Conservation (phyloP, 2,113 vertebrate genomes). For the Tor tambroides region DNA sequence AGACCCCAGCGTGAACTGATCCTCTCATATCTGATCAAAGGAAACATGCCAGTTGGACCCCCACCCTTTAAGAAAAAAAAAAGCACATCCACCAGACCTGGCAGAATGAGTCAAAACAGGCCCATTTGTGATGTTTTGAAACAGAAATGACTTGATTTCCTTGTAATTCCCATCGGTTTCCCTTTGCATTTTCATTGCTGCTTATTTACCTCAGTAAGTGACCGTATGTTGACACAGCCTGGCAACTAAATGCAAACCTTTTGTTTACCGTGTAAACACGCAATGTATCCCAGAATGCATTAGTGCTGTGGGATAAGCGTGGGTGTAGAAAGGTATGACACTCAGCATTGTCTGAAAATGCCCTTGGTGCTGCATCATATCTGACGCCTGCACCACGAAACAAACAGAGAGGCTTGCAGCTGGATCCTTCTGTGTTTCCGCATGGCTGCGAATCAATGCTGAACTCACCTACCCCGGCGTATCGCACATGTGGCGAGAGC, state of each 20-base stretch:
- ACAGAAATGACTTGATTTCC: constrained; percentile 33
- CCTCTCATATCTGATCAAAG: constrained; percentile 70
- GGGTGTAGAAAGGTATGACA: constrained; percentile 36
- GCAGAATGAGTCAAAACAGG: constrained; percentile 23
- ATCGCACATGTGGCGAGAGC: constrained; percentile 18
- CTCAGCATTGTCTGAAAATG: constrained; percentile 47
- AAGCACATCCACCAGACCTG: constrained; percentile 46
- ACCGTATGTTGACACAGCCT: constrained; percentile 21
- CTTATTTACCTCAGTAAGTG: constrained; percentile 13
- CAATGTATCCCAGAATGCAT: constrained; percentile 19
- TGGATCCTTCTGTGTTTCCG: constrained; percentile 42
- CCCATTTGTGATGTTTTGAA: neutral
- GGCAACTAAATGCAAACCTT: constrained; percentile 30
- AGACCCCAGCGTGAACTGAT: constrained; percentile 70
- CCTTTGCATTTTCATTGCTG: constrained; percentile 15
- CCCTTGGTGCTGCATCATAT: constrained; percentile 43
- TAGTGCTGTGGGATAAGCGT: neutral
- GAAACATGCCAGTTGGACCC: constrained; percentile 55
- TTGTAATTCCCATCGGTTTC: constrained; percentile 14
- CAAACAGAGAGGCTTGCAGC: constrained; percentile 38
- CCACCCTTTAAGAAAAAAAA: constrained; percentile 44
- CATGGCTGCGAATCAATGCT: constrained; percentile 43
- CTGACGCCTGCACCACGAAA: constrained; percentile 34
- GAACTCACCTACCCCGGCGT: constrained; percentile 30
- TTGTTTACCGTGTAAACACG: constrained; percentile 23